Evolutionary conservation across 2,888 invertebrate genomes (phyloP).

Genomic region (Thera obeliscata): DNA sequence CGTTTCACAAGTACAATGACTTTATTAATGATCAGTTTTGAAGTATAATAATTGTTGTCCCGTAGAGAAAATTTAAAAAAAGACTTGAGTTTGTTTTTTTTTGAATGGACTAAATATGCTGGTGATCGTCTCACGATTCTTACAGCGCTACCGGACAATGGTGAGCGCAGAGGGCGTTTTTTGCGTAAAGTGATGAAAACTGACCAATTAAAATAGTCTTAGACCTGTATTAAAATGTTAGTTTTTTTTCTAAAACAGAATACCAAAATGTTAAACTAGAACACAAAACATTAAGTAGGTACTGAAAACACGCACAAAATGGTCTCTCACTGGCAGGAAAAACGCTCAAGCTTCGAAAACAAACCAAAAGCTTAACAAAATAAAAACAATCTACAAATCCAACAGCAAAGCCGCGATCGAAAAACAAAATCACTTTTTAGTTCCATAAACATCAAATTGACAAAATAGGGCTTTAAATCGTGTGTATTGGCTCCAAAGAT

Average conservation of each 20-base stretch:
- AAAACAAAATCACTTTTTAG: constrained; percentile 11
- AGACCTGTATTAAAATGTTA: too few relatives aligned
- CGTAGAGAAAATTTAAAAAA: too few relatives aligned
- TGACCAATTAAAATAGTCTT: too few relatives aligned
- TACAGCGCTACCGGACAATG: too few relatives aligned
- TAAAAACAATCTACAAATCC: constrained; percentile 4
- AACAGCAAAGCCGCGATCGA: constrained; percentile 1
- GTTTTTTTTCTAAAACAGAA: too few relatives aligned
- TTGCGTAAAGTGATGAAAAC: too few relatives aligned
- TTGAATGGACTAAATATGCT: too few relatives aligned
- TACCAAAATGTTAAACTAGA: too few relatives aligned
- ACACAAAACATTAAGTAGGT: too few relatives aligned
- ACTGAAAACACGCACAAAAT: neutral
- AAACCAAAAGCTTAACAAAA: neutral
- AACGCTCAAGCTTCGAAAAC: neutral
- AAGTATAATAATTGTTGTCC: neutral
- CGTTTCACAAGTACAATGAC: constrained; percentile 34
- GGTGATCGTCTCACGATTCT: too few relatives aligned
- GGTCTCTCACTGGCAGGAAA: neutral
- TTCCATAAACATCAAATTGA: constrained; percentile 47
- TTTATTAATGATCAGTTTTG: constrained; percentile 31
- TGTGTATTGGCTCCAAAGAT: constrained; percentile 58
- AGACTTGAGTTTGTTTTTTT: too few relatives aligned
- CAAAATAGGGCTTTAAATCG: constrained; percentile 54
- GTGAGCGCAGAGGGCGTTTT: too few relatives aligned